phyloP scores from a whole-genome alignment of 2,797 vertebrate species.

The Epinephelus coioides region DNA sequence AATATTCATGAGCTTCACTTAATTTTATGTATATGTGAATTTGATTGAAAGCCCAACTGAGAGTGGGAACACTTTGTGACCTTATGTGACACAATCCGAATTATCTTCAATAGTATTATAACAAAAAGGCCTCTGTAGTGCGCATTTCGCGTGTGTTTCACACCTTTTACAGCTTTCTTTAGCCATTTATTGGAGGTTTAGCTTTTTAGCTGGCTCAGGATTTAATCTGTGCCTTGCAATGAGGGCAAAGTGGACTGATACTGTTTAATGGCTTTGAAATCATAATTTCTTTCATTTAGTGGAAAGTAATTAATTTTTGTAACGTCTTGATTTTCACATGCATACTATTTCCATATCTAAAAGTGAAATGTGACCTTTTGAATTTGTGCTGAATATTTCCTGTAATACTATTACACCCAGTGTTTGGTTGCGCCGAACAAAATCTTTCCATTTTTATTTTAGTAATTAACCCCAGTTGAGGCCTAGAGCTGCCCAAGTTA shows the following conservation, averaged over 20 bases:
- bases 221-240: constrained; percentile 41
- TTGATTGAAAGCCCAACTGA: constrained; percentile 33
- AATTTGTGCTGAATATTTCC: constrained; percentile 47
- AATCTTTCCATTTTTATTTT: constrained; percentile 82
- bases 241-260: constrained; percentile 44
- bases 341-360: constrained; percentile 31
- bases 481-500: constrained; percentile 88
- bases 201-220: constrained; percentile 31
- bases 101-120: constrained; percentile 6
- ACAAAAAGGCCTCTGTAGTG: constrained; percentile 1
- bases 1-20: constrained; percentile 57
- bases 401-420: constrained; percentile 60
- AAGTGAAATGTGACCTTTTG: constrained; percentile 62
- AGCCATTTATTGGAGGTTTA: constrained; percentile 17
- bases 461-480: constrained; percentile 90
- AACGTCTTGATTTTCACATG: constrained; percentile 46
- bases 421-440: constrained; percentile 68
- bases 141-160: constrained; percentile 6
- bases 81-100: constrained; percentile 14
- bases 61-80: constrained; percentile 9
- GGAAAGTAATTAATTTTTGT: constrained; percentile 47
- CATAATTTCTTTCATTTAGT: constrained; percentile 27
- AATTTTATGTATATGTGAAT: constrained; percentile 46
- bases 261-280: constrained; percentile 45
- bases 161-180: background rate